These are phyloP conservation scores for Epirrhoe alternata DNA, from an alignment of 2,888 invertebrate species.

Conservation along the genomic window DNA sequence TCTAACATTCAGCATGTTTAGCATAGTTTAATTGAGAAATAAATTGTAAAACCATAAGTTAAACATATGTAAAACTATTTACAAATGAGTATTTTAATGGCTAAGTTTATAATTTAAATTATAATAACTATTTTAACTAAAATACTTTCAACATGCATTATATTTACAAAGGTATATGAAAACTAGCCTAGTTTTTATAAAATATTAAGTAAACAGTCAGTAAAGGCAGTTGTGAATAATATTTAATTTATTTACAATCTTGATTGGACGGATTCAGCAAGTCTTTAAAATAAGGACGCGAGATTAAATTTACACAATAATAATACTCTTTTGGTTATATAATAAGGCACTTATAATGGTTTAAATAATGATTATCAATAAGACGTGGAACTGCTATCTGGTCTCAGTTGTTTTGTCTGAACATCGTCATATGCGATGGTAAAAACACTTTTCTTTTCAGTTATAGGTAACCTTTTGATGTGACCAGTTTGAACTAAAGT, in stretches of 20 bases:
- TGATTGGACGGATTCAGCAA: conserved; percentile 46
- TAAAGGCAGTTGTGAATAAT: conserved; percentile 61
- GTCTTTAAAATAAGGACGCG: conserved; percentile 40
- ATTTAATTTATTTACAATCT: conserved; percentile 47
- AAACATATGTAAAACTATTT: conserved; percentile 55
- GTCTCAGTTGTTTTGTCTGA: conserved; percentile 92
- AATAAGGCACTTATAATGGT: conserved; percentile 66
- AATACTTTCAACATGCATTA: conserved; percentile 50
- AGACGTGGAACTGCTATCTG: conserved; percentile 92
- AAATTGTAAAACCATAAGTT: conserved; percentile 38
- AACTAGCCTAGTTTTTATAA: conserved; percentile 14
- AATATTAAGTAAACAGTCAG: conserved; percentile 3
- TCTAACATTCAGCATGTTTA: conserved; percentile 64
- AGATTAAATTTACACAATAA: conserved; percentile 54
- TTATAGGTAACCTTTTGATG: conserved; percentile 87
- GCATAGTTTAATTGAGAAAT: conserved; percentile 64
- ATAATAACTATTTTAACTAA: conserved; percentile 52
- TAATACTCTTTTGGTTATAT: conserved; percentile 52
- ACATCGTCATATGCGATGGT: conserved; percentile 97
- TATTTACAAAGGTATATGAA: conserved; percentile 49
- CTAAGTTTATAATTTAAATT: conserved; percentile 72
- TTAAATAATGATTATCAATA: conserved; percentile 59
- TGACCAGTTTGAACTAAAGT: conserved; percentile 83
- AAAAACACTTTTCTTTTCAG: conserved; percentile 96
- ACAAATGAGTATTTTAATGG: conserved; percentile 64